A percentile compares a stretch with the other conserved stretches of the same genome.
Conservation (phyloP, 2,888 invertebrate genomes). For the Rhamphomyia laevipes region DNA sequence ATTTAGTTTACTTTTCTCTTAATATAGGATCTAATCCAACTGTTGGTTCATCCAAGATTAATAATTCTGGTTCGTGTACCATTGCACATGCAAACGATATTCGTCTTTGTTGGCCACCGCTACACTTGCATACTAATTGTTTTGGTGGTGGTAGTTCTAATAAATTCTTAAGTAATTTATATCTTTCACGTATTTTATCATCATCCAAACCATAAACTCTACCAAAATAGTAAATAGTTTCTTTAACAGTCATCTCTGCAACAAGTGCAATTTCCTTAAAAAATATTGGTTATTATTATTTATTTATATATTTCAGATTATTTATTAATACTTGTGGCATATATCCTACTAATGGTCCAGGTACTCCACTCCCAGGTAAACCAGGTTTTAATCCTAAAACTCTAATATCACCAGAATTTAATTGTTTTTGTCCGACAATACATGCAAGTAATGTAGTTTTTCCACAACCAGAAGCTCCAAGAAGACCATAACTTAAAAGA, state of each 20-base stretch:
- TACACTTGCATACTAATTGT: conserved; percentile 55
- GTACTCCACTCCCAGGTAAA: conserved; percentile 51
- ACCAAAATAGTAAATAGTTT: conserved; percentile 79
- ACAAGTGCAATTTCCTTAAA: conserved; percentile 65
- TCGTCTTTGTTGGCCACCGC: conserved; percentile 83
- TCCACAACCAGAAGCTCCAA: conserved; percentile 84
- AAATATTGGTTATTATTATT: not conserved
- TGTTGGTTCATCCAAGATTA: conserved; percentile 87
- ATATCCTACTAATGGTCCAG: conserved; percentile 65
- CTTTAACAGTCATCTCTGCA: conserved; percentile 67
- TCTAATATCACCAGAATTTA: conserved; percentile 61
- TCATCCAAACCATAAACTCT: conserved; percentile 67
- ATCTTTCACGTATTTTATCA: conserved; percentile 50
- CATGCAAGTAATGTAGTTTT: conserved; percentile 80
- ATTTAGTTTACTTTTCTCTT: conserved; percentile 51
- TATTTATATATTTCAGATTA: not conserved
- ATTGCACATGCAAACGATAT: conserved; percentile 82
- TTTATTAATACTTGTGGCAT: conserved; percentile 61
- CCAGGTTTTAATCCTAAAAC: conserved; percentile 67
- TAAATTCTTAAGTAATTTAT: conserved; percentile 54
- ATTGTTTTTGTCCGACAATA: conserved; percentile 62
- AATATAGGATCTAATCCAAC: conserved; percentile 88
- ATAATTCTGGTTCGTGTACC: conserved; percentile 75
- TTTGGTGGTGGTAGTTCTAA: conserved; percentile 63
- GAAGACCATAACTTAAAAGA: conserved; percentile 59